Percentiles rank a stretch among this genome's conserved stretches.
These are phyloP conservation scores for Chrysopa pallens DNA, from an alignment of 1,140 invertebrate species.

Conservation along the genomic window DNA sequence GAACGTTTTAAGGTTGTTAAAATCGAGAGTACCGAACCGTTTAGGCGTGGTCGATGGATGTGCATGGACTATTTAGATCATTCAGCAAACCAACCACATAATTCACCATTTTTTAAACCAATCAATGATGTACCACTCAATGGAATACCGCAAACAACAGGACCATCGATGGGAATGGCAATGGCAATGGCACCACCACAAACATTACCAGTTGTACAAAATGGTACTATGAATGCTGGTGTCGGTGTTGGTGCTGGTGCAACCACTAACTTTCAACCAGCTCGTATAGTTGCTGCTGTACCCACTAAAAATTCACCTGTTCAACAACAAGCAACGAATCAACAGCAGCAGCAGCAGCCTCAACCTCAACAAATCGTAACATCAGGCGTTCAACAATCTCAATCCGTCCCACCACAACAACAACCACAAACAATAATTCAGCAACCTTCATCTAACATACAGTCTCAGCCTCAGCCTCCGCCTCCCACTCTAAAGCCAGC, in stretches of 20 bases:
- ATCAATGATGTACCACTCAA: slow-evolving; percentile 11
- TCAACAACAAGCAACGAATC: slow-evolving; percentile 8
- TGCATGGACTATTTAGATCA: slow-evolving; percentile 93
- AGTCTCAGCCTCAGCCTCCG: not conserved
- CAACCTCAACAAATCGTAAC: not conserved
- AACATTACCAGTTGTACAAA: slow-evolving; percentile 19
- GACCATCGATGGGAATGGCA: slow-evolving; percentile 10
- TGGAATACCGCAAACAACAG: slow-evolving; percentile 6
- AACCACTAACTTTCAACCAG: not conserved
- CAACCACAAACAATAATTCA: slow-evolving; percentile 1
- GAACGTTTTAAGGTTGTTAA: slow-evolving; percentile 92
- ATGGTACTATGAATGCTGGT: slow-evolving; percentile 1
- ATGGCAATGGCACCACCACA: slow-evolving; percentile 10
- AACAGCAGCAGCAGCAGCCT: slow-evolving; percentile 11
- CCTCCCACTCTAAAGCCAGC: not conserved
- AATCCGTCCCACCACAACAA: not conserved
- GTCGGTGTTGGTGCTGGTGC: not conserved
- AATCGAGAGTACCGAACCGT: slow-evolving; percentile 88
- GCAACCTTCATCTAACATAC: slow-evolving; percentile 1
- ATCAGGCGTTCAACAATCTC: not conserved
- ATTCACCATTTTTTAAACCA: slow-evolving; percentile 7
- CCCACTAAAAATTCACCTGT: slow-evolving; percentile 9
- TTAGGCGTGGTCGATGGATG: slow-evolving; percentile 82
- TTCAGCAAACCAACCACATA: slow-evolving; percentile 38
- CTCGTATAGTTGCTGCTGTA: slow-evolving; percentile 7